phyloP scores from a whole-genome alignment of 2,113 vertebrate species.

The Gracilinanus agilis region DNA sequence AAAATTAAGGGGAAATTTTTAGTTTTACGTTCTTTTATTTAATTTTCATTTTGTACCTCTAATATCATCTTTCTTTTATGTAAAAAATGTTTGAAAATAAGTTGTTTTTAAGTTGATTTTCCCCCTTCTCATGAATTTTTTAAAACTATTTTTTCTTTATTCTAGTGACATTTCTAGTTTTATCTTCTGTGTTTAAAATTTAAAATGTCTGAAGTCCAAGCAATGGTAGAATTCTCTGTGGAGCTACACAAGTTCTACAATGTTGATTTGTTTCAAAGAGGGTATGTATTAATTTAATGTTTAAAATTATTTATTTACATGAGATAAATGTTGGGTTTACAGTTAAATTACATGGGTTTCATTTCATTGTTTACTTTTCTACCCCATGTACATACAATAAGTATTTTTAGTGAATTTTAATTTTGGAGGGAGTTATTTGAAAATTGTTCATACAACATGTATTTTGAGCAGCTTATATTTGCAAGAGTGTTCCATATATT shows the following conservation, averaged over 20 bases:
- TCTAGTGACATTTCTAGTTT: conserved; percentile 87
- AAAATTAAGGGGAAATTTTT: no score
- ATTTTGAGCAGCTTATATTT: conserved; percentile 14
- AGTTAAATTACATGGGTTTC: conserved; percentile 51
- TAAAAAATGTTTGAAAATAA: conserved; percentile 48
- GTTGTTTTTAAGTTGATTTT: conserved; percentile 41
- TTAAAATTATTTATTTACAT: conserved; percentile 47
- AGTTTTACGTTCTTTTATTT: conserved; percentile 17
- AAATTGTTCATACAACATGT: conserved; percentile 39
- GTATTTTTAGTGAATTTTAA: conserved; percentile 56
- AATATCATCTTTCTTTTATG: not conserved
- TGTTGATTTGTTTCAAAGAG: conserved; percentile 99
- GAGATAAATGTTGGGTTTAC: conserved; percentile 38
- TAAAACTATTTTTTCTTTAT: conserved; percentile 58
- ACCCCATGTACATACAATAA: conserved; percentile 10
- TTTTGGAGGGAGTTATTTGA: conserved; percentile 44
- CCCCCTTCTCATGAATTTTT: conserved; percentile 60
- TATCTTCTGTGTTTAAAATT: conserved; percentile 85
- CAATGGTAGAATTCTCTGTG: conserved; percentile 98
- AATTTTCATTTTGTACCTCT: conserved; percentile 42
- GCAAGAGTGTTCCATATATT: conserved; percentile 46
- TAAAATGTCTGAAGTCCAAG: conserved; percentile 99
- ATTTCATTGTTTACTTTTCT: not conserved
- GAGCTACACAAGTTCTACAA: conserved; percentile 99
- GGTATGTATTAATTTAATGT: conserved; percentile 86